Evolutionary conservation across 2,888 invertebrate genomes (phyloP).

Genomic region (Terebella lapidaria): DNA sequence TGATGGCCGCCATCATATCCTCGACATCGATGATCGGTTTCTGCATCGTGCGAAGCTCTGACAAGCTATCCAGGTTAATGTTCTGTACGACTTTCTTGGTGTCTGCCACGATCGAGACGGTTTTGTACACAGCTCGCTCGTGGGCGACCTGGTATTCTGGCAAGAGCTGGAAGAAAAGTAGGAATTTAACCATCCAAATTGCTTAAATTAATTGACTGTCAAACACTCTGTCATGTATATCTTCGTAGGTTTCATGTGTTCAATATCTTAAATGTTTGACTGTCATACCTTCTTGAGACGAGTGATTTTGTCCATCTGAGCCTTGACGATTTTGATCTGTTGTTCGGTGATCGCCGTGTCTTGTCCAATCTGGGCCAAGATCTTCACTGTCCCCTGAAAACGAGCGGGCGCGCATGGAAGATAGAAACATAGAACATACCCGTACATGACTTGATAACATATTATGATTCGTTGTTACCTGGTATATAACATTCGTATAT

Average conservation of each 20-base stretch:
- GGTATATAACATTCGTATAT: too few species aligned
- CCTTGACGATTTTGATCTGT: constrained; percentile 48
- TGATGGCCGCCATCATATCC: constrained; percentile 51
- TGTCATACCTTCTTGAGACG: constrained; percentile 44
- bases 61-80: constrained; percentile 46
- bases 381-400: constrained; percentile 46
- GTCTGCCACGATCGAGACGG: constrained; percentile 52
- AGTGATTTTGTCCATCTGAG: constrained; percentile 48
- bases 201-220: too few species aligned
- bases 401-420: too few species aligned
- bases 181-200: not conserved
- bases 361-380: constrained; percentile 52
- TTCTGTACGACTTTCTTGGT: constrained; percentile 52
- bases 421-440: too few species aligned
- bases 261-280: not conserved
- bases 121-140: constrained; percentile 52
- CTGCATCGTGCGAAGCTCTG: constrained; percentile 46
- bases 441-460: too few species aligned
- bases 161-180: constrained; percentile 34
- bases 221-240: not conserved
- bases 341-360: constrained; percentile 53
- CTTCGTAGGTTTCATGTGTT: not conserved
- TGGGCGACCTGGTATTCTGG: constrained; percentile 53
- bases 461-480: too few species aligned
- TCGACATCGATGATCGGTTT: constrained; percentile 50